Base-by-base conservation (phyloP, 2,888 invertebrate species). In the Sisyra terminalis region DNA sequence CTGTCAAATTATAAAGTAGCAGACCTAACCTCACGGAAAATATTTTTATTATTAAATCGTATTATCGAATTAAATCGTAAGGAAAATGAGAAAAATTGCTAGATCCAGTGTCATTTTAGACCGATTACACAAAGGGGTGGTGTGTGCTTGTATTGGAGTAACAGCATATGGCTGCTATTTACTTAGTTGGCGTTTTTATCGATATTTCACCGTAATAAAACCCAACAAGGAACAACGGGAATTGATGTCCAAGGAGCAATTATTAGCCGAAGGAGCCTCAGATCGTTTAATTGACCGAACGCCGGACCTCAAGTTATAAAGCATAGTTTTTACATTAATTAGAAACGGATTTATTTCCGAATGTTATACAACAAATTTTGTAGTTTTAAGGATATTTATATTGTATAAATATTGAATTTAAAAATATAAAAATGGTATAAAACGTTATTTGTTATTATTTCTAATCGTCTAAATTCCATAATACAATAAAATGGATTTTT, bases 61-160 rank as follows among this genome's bases (percentile, higher is more conserved):
- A n/a, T n/a, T n/a, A n/a, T n/a, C n/a, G 8, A 29, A 29, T 29
- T 29, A 29, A 29, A 29, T 29, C n/a, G 9, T 29, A 29, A 9
- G 9, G 8, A 29, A 29, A 29, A 32, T 32, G 32, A 56, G 53
- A 47, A 69, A 62, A 51, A 53, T 56, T 36, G 55, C 61, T 35
- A 53, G 55, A 46, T 53, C 51, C 11, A 64, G 52, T 51, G 45
- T 53, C 11, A 46, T 69, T 14, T 42, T 70, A 18, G 67, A 73
- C 49, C 61, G 56, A 47, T 50, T 73, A 29, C 75, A 75, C 51
- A 67, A 64, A 53, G 70, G 70, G 15, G 62, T 66, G 36, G 74
- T 74, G 1, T 58, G 58, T 29, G 56, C 64, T 13, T 73, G 73
- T 50, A 55, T 73, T 31, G 73, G 67, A 4, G 57, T 72, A 7